These are phyloP conservation scores for Electrophaes corylata DNA, from an alignment of 2,888 invertebrate species.

Conservation along the genomic window DNA sequence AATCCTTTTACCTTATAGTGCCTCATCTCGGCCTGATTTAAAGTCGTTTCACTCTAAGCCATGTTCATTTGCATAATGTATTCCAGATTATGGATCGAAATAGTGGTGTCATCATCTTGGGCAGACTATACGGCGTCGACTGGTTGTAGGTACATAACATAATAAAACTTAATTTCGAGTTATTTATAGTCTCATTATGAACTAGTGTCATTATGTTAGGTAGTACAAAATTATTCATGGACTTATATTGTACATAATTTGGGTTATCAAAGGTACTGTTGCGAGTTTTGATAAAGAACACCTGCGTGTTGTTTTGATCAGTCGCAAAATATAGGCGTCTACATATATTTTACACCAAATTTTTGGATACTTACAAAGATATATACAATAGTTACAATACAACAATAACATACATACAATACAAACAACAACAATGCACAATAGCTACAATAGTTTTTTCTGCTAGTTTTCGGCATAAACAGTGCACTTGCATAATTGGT, in stretches of 20 bases:
- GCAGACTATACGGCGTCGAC: conserved; percentile 64
- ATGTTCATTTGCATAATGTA: conserved; percentile 56
- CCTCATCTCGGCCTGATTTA: conserved; percentile 40
- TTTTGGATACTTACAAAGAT: too few relatives aligned
- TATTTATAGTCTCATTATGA: conserved; percentile 56
- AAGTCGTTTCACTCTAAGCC: conserved; percentile 41
- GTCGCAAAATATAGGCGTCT: neutral
- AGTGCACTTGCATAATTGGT: too few relatives aligned
- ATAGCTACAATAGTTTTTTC: too few relatives aligned
- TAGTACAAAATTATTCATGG: conserved; percentile 49
- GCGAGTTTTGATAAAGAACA: conserved; percentile 16
- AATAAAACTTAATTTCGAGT: conserved; percentile 40
- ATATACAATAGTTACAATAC: too few relatives aligned
- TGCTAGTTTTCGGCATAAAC: too few relatives aligned
- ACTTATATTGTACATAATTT: conserved; percentile 50
- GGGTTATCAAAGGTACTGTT: conserved; percentile 28
- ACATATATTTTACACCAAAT: neutral
- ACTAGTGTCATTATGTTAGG: conserved; percentile 37
- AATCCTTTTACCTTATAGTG: conserved; percentile 43
- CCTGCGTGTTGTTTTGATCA: conserved; percentile 17
- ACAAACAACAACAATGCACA: too few relatives aligned
- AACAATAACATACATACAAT: too few relatives aligned
- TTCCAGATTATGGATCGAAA: conserved; percentile 56
- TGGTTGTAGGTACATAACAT: conserved; percentile 32
- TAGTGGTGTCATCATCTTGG: conserved; percentile 55